Evolutionary conservation across 2,113 vertebrate genomes (phyloP).

Genomic region (Steatornis caripensis): DNA sequence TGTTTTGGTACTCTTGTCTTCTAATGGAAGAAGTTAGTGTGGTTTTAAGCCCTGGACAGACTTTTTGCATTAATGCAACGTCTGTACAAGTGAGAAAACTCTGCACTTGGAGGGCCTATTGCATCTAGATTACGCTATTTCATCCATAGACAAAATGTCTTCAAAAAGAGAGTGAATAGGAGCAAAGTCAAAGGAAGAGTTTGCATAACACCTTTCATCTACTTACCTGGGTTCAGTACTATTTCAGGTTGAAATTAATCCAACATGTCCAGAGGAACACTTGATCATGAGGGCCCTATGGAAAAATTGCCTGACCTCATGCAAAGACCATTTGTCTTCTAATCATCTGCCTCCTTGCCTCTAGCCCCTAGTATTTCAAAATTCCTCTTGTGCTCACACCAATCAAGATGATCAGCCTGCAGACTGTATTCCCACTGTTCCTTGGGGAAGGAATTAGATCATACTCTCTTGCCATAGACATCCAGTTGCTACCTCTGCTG

Average conservation of each 20-base stretch:
- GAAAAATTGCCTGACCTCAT: neutral
- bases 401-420: neutral
- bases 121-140: neutral
- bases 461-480: neutral
- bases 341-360: neutral
- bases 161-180: neutral
- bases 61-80: neutral
- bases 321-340: neutral
- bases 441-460: neutral
- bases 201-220: neutral
- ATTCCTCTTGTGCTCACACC: neutral
- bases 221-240: neutral
- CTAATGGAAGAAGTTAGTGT: neutral
- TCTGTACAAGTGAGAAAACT: neutral
- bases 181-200: neutral
- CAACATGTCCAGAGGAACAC: neutral
- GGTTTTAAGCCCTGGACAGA: neutral
- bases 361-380: neutral
- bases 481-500: neutral
- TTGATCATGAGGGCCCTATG: fast-evolving
- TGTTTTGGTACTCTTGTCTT: neutral
- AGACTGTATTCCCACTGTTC: neutral
- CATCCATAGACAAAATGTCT: neutral
- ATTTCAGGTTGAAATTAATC: neutral
- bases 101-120: neutral